Evolutionary conservation across 1,140 invertebrate species (phyloP).

Genomic region (Magallana gigas): DNA sequence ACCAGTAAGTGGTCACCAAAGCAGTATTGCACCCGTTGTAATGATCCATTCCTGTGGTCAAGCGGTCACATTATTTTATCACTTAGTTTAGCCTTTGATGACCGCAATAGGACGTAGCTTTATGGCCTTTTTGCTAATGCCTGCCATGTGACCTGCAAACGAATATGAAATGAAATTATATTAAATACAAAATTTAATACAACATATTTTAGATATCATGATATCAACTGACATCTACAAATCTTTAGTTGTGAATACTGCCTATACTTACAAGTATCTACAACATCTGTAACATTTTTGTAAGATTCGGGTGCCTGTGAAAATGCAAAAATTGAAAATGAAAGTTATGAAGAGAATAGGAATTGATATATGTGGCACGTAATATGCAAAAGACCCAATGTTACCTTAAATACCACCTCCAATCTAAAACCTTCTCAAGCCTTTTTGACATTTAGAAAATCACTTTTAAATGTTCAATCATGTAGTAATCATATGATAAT

Average conservation of each 20-base stretch:
- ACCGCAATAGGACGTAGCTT: conserved; percentile 99
- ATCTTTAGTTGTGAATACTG: no score
- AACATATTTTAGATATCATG: no score
- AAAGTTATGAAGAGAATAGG: not conserved
- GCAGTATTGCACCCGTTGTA: not conserved
- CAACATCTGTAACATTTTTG: conserved; percentile 99
- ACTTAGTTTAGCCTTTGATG: conserved; percentile 90
- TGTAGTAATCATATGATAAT: no score
- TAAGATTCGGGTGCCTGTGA: conserved; percentile 95
- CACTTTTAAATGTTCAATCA: no score
- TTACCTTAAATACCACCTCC: no score
- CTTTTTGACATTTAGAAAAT: no score
- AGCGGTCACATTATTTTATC: not conserved
- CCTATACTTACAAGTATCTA: conserved; percentile 90
- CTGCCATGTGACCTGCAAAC: conserved; percentile 88
- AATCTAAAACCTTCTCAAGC: no score
- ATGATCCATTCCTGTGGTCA: not conserved
- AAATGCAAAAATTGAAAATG: conserved; percentile 33
- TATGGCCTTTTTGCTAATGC: conserved; percentile 98
- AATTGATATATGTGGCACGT: no score
- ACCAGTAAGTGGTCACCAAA: no score
- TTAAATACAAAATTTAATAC: no score
- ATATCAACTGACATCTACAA: no score
- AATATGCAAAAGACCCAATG: no score
- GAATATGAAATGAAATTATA: not conserved